Base-by-base conservation (phyloP, 2,113 vertebrate species). In the Symphodus melops region DNA sequence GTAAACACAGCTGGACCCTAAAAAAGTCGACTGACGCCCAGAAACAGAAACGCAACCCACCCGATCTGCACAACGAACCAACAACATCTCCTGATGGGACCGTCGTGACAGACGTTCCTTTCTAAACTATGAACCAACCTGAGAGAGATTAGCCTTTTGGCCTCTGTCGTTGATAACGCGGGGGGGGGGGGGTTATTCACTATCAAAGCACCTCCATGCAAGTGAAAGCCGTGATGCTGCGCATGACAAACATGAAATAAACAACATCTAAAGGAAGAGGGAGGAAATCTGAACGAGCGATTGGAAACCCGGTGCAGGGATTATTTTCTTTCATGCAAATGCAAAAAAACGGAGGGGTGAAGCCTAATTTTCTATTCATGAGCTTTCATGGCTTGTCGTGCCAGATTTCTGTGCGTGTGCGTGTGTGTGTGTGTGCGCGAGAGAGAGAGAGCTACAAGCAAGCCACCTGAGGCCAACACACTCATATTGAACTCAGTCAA, bases 331-430 rank as follows among this genome's bases (percentile, higher is more conserved):
- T 76, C 86, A 89, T 90, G 89, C 84, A 83, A 81, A 88, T 83
- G 77, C 66, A 76, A 83, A n/a, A n/a, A 76, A 83, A 63, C 36
- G 5, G 81, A 72, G 52, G 55, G 72, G 69, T 20, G 80, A 82
- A 73, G 70, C 67, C 84, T 91, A 81, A 88, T 87, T 86, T 84
- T 75, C 68, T 82, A 91, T 88, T 88, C 88, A 90, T 88, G 88
- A 88, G 86, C 59, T 86, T 90, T 83, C 82, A 23, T 72, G 86
- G 84, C 72, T 86, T 51, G 81, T 72, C 46, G 65, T 72, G 86
- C 70, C 71, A 66, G 49, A 77, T 49, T 77, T 72, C 16, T 52
- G 46, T 60, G 56, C 51, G 58, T 61, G 60, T 69, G 67, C 60
- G 57, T 57, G 59, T 51, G 67, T 3, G 11, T 4, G 2, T 63